Conservation (phyloP, 2,888 invertebrate genomes). For the Metellina segmentata region DNA sequence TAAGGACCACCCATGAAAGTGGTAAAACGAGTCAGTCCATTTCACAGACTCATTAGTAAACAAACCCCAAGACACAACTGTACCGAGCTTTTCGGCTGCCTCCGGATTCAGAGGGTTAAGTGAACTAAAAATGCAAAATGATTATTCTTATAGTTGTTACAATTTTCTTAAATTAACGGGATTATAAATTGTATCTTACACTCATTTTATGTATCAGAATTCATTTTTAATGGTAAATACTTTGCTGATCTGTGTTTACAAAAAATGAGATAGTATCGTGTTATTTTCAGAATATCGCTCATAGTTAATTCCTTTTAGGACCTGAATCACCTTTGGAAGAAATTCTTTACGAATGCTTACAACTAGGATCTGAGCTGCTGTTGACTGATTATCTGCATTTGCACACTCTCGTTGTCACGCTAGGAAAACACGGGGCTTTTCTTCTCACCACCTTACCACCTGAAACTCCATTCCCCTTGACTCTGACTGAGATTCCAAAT, state of each 20-base stretch:
- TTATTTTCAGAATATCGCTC: background rate
- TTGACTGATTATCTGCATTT: conserved; percentile 13
- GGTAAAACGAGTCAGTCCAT: too few relatives aligned
- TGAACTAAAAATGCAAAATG: background rate
- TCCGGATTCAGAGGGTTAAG: too few relatives aligned
- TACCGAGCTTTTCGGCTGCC: too few relatives aligned
- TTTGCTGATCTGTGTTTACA: too few relatives aligned
- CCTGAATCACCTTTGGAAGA: conserved; percentile 17
- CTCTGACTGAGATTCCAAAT: background rate
- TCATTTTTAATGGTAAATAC: too few relatives aligned
- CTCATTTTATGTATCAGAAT: too few relatives aligned
- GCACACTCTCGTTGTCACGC: conserved; percentile 54
- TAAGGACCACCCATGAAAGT: too few relatives aligned
- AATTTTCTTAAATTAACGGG: too few relatives aligned
- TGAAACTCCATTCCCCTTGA: conserved; percentile 13
- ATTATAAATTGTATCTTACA: too few relatives aligned
- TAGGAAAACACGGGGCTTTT: conserved; percentile 46
- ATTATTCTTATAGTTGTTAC: background rate
- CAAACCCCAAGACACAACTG: too few relatives aligned
- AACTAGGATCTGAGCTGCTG: conserved; percentile 28
- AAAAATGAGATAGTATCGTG: background rate
- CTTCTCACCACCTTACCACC: conserved; percentile 27
- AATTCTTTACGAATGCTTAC: conserved; percentile 25
- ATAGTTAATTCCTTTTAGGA: conserved; percentile 1
- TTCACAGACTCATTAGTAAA: too few relatives aligned